Base-by-base conservation (phyloP, 37 sponge, comb jelly and placozoan species). In the Theonella swinhoei region DNA sequence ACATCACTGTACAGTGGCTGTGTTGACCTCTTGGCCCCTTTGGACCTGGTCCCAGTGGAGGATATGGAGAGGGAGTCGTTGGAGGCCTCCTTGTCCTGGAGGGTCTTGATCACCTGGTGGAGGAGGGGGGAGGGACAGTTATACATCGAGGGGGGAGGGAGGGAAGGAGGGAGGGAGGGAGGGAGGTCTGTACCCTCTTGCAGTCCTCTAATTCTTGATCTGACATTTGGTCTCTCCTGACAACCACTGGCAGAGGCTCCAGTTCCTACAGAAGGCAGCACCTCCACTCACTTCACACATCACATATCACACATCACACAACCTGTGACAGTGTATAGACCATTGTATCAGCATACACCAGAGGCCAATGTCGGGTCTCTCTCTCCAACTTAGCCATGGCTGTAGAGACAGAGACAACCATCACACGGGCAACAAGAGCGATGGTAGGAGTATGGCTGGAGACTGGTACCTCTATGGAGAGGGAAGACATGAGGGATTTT, bases 321-420 rank as follows among this genome's bases (percentile, higher is more conserved):
- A 90, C 91, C 80, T 94, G 88, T 42, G 60, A 63, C 64, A 94
- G 65, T 1, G 83, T 94, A 72, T 65, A 91, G 36, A 88, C 24
- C 28, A 91, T 42, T 43, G 95, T 85, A 29, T 95, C 90, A 30
- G 72, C 65, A 39, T 94, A 87, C 1, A 89, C 90, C 69, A 95
- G 14, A 24, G 95, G 95, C 95, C 95, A 95, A 64, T 88, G 66
- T 17, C 94, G 73, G 2, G 94, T 95, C 38, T 68, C 72, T 28
- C 80, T 75, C 62, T 95, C 95, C 66, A 92, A 41, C 78, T 83
- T 88, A 36, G 36, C 33, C 60, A 77, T 14, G 3, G 83, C 95
- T 94, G 73, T 54, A 28, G 9, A 35, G 11, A 79, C 22, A 59
- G 17, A 68, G 19, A 40, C 54, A 47, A 14, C 54, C 54, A 14